Percentiles rank a stretch among this genome's conserved stretches.
phyloP scores from a whole-genome alignment of 2,113 vertebrate genomes.

The Gopherus evgoodei region DNA sequence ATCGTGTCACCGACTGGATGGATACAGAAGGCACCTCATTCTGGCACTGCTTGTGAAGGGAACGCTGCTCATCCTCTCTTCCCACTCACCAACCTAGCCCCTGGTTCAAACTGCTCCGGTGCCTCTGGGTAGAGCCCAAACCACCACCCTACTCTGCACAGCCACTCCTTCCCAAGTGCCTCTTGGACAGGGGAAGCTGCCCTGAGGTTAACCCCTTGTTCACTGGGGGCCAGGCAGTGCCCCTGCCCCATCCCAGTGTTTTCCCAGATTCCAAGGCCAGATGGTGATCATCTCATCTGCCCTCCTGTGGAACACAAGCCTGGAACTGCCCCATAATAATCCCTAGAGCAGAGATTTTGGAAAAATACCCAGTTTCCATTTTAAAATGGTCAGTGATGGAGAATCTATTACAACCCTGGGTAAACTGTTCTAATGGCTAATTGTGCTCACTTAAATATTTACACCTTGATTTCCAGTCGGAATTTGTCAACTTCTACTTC shows the following conservation, averaged over 20 bases:
- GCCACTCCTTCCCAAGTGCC: neutral
- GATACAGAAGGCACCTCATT: neutral
- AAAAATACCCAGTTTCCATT: too few species aligned
- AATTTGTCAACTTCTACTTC: neutral
- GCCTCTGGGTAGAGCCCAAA: neutral
- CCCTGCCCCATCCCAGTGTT: too few species aligned
- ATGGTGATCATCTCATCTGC: neutral
- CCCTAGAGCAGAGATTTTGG: too few species aligned
- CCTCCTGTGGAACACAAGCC: too few species aligned
- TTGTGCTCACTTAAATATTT: neutral
- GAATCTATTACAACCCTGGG: neutral
- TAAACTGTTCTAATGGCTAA: neutral
- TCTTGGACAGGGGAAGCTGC: neutral
- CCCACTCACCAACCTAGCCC: neutral
- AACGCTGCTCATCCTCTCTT: neutral
- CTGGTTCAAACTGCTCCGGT: neutral
- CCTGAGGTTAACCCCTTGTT: neutral
- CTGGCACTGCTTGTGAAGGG: too few species aligned
- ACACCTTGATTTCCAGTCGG: neutral
- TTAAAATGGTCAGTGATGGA: too few species aligned
- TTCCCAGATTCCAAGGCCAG: neutral
- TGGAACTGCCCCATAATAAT: too few species aligned
- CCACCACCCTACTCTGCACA: neutral
- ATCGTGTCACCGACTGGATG: rapidly evolving
- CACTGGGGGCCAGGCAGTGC: neutral